Base-by-base conservation (phyloP, 2,113 vertebrate species). In the Circaetus gallicus region DNA sequence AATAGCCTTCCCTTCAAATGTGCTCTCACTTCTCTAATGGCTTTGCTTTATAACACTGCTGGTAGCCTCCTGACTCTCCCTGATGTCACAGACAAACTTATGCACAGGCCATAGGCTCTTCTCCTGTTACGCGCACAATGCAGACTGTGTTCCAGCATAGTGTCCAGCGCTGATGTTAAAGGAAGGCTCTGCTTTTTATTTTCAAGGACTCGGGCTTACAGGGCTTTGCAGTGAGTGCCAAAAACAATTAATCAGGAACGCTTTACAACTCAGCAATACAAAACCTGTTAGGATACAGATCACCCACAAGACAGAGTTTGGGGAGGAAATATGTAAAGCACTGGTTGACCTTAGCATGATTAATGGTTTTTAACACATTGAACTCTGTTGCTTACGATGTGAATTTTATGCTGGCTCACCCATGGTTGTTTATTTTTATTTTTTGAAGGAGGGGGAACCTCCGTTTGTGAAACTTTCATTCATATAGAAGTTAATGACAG, bases 101-200 rank as follows among this genome's bases (percentile, higher is more conserved):
- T 5, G 81, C 89, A 93, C 92, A 82, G 62, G 90, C 93, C 93
- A 32, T 74, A 91, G 95, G 82, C 95, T 96, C 87, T 95, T 97
- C 66, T 50, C 22, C 22, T 73, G 92, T 70, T 74, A 47, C 52
- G 91, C 63, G 61, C 85, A 97, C 95, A 97, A 62, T 95, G 95
- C 66, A 86, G 95, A 95, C 82, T 97, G 97, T 98, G 97, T 97
- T 97, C 93, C 87, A 98, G 88, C 95, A 80, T 96, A 96, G 79
- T 26, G 94, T 93, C 97, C 98, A 97, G 93, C 82, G 89, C 94
- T 86, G 63, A 89, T 91, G 24, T 96, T 89, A 97, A 96, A 95
- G 97, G 96, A 97, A 98, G 97, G 98, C 91, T 98, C 98, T 98
- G 98, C 96, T 98, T 99, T 98, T 98, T 98, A 97, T 97, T 98